Conservation (phyloP, 2,113 vertebrate genomes). For the Ailurus styani region DNA sequence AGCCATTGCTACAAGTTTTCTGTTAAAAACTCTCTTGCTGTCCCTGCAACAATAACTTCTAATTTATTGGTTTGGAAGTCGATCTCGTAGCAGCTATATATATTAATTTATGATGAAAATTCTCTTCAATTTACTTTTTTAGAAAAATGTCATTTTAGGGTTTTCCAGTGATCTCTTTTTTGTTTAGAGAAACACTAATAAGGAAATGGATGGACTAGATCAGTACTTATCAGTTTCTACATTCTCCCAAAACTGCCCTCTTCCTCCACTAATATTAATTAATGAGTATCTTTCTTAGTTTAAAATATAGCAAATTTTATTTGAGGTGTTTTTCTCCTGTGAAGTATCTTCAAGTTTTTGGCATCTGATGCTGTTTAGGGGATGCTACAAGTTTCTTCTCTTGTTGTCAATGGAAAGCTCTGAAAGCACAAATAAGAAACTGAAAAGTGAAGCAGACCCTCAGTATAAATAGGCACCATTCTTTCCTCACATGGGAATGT, state of each 20-base stretch:
- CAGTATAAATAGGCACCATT: background rate
- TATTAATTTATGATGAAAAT: background rate
- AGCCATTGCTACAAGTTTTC: background rate
- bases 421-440: background rate
- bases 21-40: background rate
- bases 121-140: background rate
- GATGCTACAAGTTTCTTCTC: background rate
- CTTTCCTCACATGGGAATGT: background rate
- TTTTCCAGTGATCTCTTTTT: background rate
- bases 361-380: background rate
- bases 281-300: background rate
- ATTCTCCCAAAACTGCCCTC: background rate
- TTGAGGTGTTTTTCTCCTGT: background rate
- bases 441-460: background rate
- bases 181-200: background rate
- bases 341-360: background rate
- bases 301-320: background rate
- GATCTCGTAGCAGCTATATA: background rate
- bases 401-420: background rate
- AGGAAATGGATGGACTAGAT: background rate
- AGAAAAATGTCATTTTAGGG: background rate
- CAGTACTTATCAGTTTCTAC: background rate
- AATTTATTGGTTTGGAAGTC: background rate
- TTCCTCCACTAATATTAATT: background rate
- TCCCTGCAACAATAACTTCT: background rate